These are phyloP conservation scores for Periophthalmodon schlosseri DNA, from an alignment of 2,113 vertebrate genomes.

Conservation along the genomic window DNA sequence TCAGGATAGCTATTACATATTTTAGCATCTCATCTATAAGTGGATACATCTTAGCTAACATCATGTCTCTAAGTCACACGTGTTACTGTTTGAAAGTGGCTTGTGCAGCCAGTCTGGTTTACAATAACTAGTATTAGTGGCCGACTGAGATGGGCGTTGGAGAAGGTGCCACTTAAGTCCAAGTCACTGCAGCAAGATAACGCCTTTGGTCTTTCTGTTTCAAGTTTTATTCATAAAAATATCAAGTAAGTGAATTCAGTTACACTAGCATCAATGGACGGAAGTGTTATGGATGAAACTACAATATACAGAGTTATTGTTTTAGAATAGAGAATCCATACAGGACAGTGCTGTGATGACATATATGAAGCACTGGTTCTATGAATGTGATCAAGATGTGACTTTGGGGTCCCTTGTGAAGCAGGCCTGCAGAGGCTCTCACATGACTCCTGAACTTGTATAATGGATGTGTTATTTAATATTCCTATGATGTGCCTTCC, in stretches of 20 bases:
- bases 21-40: neutral
- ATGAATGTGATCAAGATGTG: constrained; percentile 3
- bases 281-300: neutral
- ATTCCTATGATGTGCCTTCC: constrained; percentile 37
- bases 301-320: no score
- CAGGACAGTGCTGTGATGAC: constrained; percentile 10
- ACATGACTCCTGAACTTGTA: constrained; percentile 12
- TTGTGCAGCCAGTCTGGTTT: neutral
- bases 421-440: constrained; percentile 4
- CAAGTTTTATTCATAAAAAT: neutral
- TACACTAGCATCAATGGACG: neutral
- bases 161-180: constrained; percentile 13
- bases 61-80: neutral
- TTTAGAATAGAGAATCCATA: no score
- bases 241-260: neutral
- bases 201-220: neutral
- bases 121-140: constrained; percentile 15
- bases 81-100: neutral
- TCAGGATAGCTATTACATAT: neutral
- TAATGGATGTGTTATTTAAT: constrained; percentile 44
- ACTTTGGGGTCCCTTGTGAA: constrained; percentile 36
- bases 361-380: constrained; percentile 9
- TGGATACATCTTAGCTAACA: neutral
- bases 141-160: constrained; percentile 4
- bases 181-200: neutral